Conservation (phyloP, 2,113 vertebrate genomes). For the Tiliqua scincoides region DNA sequence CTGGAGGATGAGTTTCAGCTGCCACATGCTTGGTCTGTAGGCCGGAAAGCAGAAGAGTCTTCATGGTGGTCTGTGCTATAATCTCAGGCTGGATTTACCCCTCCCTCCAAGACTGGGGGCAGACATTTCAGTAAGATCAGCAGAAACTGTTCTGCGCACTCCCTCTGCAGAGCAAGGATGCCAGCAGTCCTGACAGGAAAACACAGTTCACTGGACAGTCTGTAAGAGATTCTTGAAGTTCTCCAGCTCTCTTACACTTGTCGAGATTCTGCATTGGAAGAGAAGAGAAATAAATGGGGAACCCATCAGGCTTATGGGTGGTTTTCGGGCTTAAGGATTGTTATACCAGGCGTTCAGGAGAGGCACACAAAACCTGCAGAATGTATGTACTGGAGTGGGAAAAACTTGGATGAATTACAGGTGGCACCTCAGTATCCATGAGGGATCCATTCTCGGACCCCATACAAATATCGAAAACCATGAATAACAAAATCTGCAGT, state of each 20-base stretch:
- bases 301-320: background rate
- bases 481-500: no score
- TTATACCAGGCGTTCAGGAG: background rate
- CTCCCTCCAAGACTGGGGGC: background rate
- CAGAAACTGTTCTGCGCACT: background rate
- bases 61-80: no score
- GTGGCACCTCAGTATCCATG: no score
- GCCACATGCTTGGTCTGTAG: background rate
- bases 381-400: background rate
- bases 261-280: slow-evolving; percentile 86
- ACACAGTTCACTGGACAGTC: slow-evolving; percentile 64
- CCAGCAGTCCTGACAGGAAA: background rate
- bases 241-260: slow-evolving; percentile 89
- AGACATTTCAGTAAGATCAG: no score
- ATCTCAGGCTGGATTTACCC: no score
- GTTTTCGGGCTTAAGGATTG: background rate
- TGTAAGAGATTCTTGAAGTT: slow-evolving; percentile 85
- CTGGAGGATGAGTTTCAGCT: background rate
- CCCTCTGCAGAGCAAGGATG: background rate
- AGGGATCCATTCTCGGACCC: no score
- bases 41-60: background rate
- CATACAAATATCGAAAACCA: no score
- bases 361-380: no score
- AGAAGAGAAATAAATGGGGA: background rate
- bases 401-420: no score